Conservation (phyloP, 2,888 invertebrate species). For the Drosophila algonquin region DNA sequence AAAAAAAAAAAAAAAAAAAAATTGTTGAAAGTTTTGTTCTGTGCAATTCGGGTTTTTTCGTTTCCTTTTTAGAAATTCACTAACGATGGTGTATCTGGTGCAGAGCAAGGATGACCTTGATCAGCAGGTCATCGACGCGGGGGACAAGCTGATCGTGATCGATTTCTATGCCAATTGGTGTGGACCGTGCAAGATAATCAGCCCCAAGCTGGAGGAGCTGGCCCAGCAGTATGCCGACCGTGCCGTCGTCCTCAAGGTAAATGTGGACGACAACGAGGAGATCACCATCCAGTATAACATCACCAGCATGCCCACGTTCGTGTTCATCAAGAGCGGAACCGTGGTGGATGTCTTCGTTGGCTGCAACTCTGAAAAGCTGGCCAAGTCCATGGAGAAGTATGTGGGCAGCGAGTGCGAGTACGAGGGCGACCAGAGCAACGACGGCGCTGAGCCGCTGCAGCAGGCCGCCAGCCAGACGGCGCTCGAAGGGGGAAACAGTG, state of each 20-base stretch:
- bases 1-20: background rate
- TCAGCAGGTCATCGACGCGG: conserved; percentile 88
- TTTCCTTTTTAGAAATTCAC: background rate
- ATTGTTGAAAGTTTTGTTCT: background rate
- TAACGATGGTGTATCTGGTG: conserved; percentile 81
- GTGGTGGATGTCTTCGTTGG: conserved; percentile 91
- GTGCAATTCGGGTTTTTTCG: background rate
- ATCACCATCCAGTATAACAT: conserved; percentile 91
- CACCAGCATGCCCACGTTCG: conserved; percentile 94
- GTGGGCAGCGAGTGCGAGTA: conserved; percentile 61
- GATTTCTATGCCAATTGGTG: conserved; percentile 97
- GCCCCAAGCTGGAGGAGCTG: conserved; percentile 90
- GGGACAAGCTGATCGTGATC: conserved; percentile 91
- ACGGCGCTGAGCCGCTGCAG: background rate
- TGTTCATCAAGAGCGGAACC: conserved; percentile 90
- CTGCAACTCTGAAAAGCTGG: conserved; percentile 90
- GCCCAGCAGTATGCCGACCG: conserved; percentile 86
- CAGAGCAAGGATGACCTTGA: conserved; percentile 86
- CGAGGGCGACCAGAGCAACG: background rate
- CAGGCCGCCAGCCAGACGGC: too few relatives aligned
- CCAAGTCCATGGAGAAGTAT: conserved; percentile 86
- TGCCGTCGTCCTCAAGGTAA: conserved; percentile 85
- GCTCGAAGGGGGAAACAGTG: conserved; percentile 15
- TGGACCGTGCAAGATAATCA: conserved; percentile 94
- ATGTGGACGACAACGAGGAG: conserved; percentile 94